Conservation (phyloP, 2,113 vertebrate species). For the Bubo scandiacus region DNA sequence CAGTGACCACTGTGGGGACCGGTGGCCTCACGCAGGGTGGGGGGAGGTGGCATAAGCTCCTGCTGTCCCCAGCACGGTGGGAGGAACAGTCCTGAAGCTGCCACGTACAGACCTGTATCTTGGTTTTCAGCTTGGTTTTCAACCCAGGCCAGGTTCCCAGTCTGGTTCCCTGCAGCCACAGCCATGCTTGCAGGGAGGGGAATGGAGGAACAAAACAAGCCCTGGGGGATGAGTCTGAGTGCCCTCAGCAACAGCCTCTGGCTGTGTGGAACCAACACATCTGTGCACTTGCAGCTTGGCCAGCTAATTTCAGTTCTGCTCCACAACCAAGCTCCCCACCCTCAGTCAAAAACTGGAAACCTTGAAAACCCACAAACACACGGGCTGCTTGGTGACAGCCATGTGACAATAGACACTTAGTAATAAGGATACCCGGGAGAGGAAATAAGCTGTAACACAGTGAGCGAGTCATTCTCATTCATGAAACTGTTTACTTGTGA, state of each 20-base stretch:
- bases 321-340: not conserved
- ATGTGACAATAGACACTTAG: not conserved
- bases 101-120: not conserved
- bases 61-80: not conserved
- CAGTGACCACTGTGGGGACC: not conserved
- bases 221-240: not conserved
- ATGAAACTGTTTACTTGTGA: not conserved
- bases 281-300: not conserved
- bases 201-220: not conserved
- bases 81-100: not conserved
- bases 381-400: not conserved
- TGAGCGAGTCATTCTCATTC: not conserved
- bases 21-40: not conserved
- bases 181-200: not conserved
- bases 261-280: not conserved
- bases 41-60: not conserved
- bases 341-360: not conserved
- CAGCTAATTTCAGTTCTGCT: not conserved
- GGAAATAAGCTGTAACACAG: not conserved
- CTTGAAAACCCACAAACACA: not conserved
- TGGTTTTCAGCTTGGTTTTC: not conserved
- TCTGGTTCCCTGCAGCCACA: not conserved
- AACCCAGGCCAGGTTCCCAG: not conserved
- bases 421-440: not conserved
- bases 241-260: not conserved